Base-by-base conservation (phyloP, 2,113 vertebrate species). In the Ophiodon elongatus region DNA sequence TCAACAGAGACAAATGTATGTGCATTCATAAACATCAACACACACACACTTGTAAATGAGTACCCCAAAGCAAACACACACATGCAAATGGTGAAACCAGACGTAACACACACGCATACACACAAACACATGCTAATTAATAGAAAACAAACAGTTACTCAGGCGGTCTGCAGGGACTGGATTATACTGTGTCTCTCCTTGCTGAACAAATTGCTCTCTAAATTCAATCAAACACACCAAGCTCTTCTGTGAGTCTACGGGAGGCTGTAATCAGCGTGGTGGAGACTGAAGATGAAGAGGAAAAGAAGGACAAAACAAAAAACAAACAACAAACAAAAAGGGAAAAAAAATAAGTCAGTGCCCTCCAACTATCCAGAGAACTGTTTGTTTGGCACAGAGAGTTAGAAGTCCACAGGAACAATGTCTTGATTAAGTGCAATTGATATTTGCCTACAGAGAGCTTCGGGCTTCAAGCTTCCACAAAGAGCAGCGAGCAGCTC, bases 201-300 rank as follows among this genome's bases (percentile, higher is more conserved):
- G 80, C 90, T 78, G 79, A 88, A 92, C 83, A 93, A 93, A 93
- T 93, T 93, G 89, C 89, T 92, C 88, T 85, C 86, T 88, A 92
- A 92, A 92, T 91, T 93, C 89, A 92, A 88, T 92, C 91, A 92
- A 90, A 92, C 81, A 78, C 73, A 73, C 87, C 35, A 68, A 78
- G 75, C 80, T 78, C 82, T 84, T 81, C 43, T 77, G 73, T 47
- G 79, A 79, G 70, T 89, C 79, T 75, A 74, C 25, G 13, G 78
- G 85, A 92, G 83, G 70, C 79, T 81, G 83, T 89, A 88, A 91
- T 93, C 90, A 90, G 84, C 15, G 3, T 60, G 37, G 54, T 37
- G 14, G 73, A 64, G 64, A 71, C 71, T 59, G 59, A 59, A 78
- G 79, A 85, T 71, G 52, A 39, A 39, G 4, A 15, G 14, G 43